A percentile compares a stretch with the other conserved stretches of the same genome.
Conservation (phyloP, 1,140 invertebrate genomes). For the Hylyphantes graminicola region DNA sequence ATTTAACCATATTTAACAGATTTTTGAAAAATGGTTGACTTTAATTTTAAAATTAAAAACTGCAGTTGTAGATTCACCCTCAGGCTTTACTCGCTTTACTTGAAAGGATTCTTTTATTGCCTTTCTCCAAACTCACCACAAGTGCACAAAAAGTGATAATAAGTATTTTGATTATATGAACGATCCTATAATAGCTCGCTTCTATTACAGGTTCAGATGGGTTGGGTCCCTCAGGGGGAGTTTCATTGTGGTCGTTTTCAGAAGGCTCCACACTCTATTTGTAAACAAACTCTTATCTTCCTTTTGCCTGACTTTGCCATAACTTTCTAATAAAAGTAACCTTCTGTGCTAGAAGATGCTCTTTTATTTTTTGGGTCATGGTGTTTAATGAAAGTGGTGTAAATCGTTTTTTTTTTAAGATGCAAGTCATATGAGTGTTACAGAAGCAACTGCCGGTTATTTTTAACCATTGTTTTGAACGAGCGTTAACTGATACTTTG, state of each 20-base stretch:
- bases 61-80: no score
- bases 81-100: neutral
- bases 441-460: no score
- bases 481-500: no score
- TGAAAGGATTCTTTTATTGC: neutral
- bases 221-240: neutral
- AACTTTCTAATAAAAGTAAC: conserved; percentile 45
- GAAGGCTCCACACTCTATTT: conserved; percentile 5
- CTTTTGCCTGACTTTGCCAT: conserved; percentile 26
- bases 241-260: conserved; percentile 8
- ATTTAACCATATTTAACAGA: no score
- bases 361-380: conserved; percentile 10
- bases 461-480: no score
- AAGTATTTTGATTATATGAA: conserved; percentile 38
- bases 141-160: conserved; percentile 27
- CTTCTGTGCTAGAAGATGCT: conserved; percentile 24
- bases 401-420: conserved; percentile 16
- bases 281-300: conserved; percentile 40
- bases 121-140: neutral
- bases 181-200: neutral
- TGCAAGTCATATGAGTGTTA: neutral
- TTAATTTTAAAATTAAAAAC: no score
- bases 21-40: no score
- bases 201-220: conserved; percentile 32
- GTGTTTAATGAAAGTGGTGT: conserved; percentile 20